These are phyloP conservation scores for Eulemur rufifrons DNA, from an alignment of 2,113 vertebrate species.

Conservation along the genomic window DNA sequence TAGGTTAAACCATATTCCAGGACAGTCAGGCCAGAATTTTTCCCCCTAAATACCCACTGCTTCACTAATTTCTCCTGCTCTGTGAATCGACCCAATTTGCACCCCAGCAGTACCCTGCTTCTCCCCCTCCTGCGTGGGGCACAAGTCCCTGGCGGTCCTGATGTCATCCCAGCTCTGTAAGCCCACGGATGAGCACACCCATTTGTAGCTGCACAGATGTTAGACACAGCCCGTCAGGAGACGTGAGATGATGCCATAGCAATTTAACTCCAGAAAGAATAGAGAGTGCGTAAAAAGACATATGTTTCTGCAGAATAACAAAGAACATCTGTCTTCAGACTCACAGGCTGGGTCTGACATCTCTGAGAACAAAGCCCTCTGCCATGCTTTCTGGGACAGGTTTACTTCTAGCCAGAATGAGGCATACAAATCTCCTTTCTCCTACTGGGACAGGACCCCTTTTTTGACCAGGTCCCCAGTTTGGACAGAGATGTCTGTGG, in stretches of 20 bases:
- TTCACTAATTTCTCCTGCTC: background rate
- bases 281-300: constrained; percentile 69
- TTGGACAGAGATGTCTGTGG: background rate
- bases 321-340: constrained; percentile 77
- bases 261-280: background rate
- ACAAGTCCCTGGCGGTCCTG: background rate
- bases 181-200: background rate
- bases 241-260: background rate
- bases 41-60: background rate
- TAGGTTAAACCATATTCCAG: background rate
- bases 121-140: background rate
- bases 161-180: constrained; percentile 24
- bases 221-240: constrained; percentile 35
- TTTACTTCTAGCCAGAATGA: background rate
- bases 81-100: background rate
- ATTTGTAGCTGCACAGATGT: constrained; percentile 51
- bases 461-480: background rate
- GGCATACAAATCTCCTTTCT: background rate
- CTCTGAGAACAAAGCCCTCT: background rate
- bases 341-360: constrained; percentile 40
- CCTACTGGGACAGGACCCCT: too few relatives aligned
- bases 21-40: background rate
- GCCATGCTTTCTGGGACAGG: background rate
- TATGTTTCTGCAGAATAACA: constrained; percentile 64
- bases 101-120: background rate